A percentile compares a stretch with the other conserved stretches of the same genome.
phyloP scores from a whole-genome alignment of 2,797 vertebrate genomes.

The Telmatherina bonti region DNA sequence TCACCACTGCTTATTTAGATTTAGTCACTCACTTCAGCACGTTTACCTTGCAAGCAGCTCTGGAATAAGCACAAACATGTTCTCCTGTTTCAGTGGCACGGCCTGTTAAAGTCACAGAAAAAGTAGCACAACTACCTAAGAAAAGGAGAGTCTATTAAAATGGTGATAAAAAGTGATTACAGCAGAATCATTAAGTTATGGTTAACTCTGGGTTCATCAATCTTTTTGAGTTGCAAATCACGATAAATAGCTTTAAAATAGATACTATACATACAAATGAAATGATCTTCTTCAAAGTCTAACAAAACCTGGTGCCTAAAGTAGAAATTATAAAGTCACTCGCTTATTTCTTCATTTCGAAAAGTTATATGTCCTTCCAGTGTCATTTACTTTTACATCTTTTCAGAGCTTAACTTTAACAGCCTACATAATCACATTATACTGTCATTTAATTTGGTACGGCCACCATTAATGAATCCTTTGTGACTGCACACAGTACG shows the following conservation, averaged over 20 bases:
- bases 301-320: not conserved
- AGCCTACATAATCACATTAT: slow-evolving; percentile 17
- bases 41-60: not conserved
- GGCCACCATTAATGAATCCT: slow-evolving; percentile 18
- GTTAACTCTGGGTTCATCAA: not conserved
- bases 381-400: not conserved
- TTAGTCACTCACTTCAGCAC: slow-evolving; percentile 13
- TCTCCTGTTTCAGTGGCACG: not conserved
- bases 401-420: slow-evolving; percentile 9
- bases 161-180: not conserved
- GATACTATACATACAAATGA: not conserved
- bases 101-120: not conserved
- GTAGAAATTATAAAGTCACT: not conserved
- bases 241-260: not conserved
- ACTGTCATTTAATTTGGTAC: slow-evolving; percentile 19
- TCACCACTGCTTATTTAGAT: slow-evolving; percentile 28
- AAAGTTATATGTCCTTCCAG: not conserved
- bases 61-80: not conserved
- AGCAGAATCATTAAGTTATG: not conserved
- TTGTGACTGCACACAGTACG: slow-evolving; percentile 18
- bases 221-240: not conserved
- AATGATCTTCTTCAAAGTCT: not conserved
- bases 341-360: not conserved
- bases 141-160: not conserved
- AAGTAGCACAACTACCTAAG: not conserved